A percentile compares a stretch with the other conserved stretches of the same genome.
Evolutionary conservation across 2,797 vertebrate genomes (phyloP).

Genomic region (Labeo calbasu): DNA sequence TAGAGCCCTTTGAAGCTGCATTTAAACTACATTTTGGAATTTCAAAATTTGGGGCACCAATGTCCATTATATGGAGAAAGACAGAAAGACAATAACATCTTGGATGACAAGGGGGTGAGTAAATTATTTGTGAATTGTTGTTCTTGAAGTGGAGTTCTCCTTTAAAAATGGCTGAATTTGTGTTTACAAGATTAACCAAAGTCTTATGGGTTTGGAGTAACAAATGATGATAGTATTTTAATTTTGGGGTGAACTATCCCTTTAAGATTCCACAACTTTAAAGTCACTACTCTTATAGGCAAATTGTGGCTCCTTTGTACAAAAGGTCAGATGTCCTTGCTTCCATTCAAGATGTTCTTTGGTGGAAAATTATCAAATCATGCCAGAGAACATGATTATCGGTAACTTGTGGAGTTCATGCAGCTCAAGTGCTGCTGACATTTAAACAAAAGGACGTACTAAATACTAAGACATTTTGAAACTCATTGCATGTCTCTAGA

Average conservation of each 20-base stretch:
- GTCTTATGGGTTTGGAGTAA: neutral
- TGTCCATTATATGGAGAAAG: no score
- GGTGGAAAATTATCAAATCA: neutral
- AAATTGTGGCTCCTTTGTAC: constrained; percentile 3
- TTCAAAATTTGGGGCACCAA: no score
- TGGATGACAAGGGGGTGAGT: no score
- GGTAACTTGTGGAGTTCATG: neutral
- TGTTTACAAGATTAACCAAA: neutral
- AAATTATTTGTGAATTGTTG: no score
- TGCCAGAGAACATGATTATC: constrained; percentile 11
- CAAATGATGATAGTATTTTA: neutral
- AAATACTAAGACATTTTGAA: neutral
- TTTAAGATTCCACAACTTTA: neutral
- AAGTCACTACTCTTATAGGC: neutral
- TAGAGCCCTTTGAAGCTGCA: no score
- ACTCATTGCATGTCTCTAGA: neutral
- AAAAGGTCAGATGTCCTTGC: constrained; percentile 2
- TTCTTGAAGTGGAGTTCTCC: no score
- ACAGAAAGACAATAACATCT: no score
- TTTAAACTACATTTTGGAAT: no score
- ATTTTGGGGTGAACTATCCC: neutral
- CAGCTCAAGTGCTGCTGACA: neutral
- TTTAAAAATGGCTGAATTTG: neutral
- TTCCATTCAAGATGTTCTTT: neutral
- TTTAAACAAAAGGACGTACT: neutral